Conservation (phyloP, 2,888 invertebrate genomes). For the Nephrotoma flavescens region DNA sequence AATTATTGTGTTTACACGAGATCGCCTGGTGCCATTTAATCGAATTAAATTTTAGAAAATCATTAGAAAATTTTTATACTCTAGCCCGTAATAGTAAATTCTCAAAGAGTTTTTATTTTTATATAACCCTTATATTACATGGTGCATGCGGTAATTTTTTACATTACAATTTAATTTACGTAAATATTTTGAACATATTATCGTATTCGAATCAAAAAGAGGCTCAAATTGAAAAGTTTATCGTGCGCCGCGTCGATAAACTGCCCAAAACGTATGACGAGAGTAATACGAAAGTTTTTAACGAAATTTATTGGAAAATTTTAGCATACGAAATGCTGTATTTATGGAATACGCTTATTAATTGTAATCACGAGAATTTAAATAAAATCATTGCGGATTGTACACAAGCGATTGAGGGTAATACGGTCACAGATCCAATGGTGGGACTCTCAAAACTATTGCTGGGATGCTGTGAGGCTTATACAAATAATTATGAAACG, state of each 20-base stretch:
- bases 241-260: constrained; percentile 25
- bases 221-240: constrained; percentile 31
- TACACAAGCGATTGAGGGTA: not conserved
- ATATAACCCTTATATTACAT: constrained; percentile 36
- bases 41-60: constrained; percentile 40
- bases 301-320: constrained; percentile 37
- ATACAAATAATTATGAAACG: constrained; percentile 27
- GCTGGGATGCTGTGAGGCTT: constrained; percentile 35
- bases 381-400: constrained; percentile 31
- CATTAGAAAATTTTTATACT: constrained; percentile 35
- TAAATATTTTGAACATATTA: constrained; percentile 21
- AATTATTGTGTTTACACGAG: constrained; percentile 39
- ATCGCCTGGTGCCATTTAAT: constrained; percentile 45
- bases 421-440: constrained; percentile 35
- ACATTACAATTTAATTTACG: constrained; percentile 17
- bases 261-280: constrained; percentile 14
- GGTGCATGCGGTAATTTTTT: constrained; percentile 21
- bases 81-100: constrained; percentile 24
- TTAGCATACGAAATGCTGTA: constrained; percentile 49
- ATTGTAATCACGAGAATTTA: constrained; percentile 32
- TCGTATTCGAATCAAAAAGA: constrained; percentile 27
- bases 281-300: constrained; percentile 16
- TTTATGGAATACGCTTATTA: constrained; percentile 51
- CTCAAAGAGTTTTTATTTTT: constrained; percentile 50
- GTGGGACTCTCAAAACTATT: constrained; percentile 37